Percentiles rank a stretch among this genome's conserved stretches.
Conservation (phyloP, 2,888 invertebrate species). For the Callimorpha dominula region DNA sequence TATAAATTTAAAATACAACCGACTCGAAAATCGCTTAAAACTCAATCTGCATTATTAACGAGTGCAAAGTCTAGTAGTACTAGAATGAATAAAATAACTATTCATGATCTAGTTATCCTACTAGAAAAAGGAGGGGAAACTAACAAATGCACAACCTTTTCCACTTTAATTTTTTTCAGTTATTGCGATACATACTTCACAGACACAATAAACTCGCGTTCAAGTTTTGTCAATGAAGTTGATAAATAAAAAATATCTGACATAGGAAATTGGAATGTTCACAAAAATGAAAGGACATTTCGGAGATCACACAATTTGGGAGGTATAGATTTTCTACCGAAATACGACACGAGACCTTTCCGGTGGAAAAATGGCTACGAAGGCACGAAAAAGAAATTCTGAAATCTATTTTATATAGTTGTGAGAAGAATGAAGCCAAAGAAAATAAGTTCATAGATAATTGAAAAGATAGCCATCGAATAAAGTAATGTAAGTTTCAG, state of each 20-base stretch:
- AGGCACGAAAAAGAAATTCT: constrained; percentile 1
- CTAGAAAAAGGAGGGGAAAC: too few relatives aligned
- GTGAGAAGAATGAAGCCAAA: not conserved
- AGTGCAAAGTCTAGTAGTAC: too few relatives aligned
- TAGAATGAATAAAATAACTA: not conserved
- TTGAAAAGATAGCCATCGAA: not conserved
- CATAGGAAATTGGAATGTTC: constrained; percentile 50
- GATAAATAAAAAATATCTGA: constrained; percentile 31
- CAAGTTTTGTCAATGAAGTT: constrained; percentile 32
- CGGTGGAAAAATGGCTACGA: constrained; percentile 21
- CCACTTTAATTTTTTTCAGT: not conserved
- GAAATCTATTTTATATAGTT: not conserved
- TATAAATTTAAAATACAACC: too few relatives aligned
- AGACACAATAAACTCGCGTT: constrained; percentile 25
- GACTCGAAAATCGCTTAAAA: too few relatives aligned
- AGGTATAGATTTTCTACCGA: constrained; percentile 26
- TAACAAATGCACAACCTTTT: not conserved
- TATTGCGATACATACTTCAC: constrained; percentile 10
- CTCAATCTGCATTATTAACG: too few relatives aligned
- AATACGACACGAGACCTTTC: constrained; percentile 29
- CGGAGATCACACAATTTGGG: constrained; percentile 29
- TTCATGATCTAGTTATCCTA: too few relatives aligned
- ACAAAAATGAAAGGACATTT: constrained; percentile 35
- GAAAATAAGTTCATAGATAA: not conserved
- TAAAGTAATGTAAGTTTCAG: not conserved